Conservation (phyloP, 2,113 vertebrate species). For the Seriola aureovittata region DNA sequence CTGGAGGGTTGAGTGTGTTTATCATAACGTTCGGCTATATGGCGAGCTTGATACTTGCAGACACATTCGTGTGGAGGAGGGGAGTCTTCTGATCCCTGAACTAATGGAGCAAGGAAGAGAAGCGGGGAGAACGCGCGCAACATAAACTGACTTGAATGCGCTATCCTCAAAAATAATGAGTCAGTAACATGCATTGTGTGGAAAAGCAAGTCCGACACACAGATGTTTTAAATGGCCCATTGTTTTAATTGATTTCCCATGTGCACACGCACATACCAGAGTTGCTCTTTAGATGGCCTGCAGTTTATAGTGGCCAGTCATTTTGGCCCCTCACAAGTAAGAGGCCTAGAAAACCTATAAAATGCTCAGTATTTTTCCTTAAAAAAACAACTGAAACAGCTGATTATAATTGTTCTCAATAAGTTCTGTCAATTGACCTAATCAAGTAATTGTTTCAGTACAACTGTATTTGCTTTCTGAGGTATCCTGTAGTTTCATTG, state of each 20-base stretch:
- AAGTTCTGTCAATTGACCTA: not conserved
- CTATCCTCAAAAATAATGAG: not conserved
- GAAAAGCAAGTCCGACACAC: not conserved
- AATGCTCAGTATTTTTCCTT: not conserved
- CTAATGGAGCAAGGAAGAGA: not conserved
- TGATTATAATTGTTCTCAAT: not conserved
- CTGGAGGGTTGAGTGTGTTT: constrained; percentile 37
- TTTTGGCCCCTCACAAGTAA: constrained; percentile 12
- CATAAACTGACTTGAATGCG: not conserved
- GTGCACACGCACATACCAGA: not conserved
- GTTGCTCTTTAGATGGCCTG: not conserved
- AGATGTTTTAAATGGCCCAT: constrained; percentile 1
- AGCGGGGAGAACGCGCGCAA: not conserved
- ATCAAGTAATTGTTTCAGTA: not conserved
- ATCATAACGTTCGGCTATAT: constrained; percentile 36
- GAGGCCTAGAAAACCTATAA: not conserved
- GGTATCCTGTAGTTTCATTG: no score
- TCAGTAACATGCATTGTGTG: constrained; percentile 9
- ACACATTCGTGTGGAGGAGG: constrained; percentile 41
- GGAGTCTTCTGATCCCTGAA: constrained; percentile 27
- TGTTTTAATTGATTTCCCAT: constrained; percentile 28
- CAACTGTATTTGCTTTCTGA: not conserved
- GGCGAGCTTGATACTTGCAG: not conserved
- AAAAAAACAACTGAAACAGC: not conserved
- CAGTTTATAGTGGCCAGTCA: not conserved